Conservation (phyloP, 1,140 invertebrate genomes). For the Neotoxoptera formosana region DNA sequence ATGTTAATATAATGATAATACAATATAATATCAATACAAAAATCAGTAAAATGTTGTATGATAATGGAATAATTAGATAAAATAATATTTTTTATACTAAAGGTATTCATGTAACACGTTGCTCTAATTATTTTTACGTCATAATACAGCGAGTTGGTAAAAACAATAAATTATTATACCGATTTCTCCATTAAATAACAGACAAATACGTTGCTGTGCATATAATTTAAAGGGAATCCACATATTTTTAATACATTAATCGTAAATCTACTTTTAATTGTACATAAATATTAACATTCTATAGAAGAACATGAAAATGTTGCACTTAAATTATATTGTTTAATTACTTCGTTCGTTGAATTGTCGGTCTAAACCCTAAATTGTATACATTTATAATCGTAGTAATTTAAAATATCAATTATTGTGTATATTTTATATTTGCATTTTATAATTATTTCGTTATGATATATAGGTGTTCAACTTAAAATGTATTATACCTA, state of each 20-base stretch:
- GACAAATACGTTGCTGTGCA: background rate
- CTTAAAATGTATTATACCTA: background rate
- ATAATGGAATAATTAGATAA: background rate
- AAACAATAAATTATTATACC: background rate
- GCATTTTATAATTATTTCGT: background rate
- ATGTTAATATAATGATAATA: no score
- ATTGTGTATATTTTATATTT: background rate
- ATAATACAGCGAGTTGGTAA: background rate
- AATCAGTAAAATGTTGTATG: background rate
- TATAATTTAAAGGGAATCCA: background rate
- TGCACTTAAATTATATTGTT: background rate
- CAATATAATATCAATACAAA: no score
- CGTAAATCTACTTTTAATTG: background rate
- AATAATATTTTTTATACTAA: no score
- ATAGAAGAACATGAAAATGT: background rate
- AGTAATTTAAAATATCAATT: background rate
- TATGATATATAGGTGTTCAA: background rate
- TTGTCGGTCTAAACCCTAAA: no score
- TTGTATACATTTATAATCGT: background rate
- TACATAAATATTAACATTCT: background rate
- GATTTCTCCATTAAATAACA: background rate
- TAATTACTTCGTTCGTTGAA: background rate
- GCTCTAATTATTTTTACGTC: background rate
- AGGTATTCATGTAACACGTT: background rate
- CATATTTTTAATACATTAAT: background rate